phyloP scores from a whole-genome alignment of 2,113 vertebrate species.

The Anoplopoma fimbria region DNA sequence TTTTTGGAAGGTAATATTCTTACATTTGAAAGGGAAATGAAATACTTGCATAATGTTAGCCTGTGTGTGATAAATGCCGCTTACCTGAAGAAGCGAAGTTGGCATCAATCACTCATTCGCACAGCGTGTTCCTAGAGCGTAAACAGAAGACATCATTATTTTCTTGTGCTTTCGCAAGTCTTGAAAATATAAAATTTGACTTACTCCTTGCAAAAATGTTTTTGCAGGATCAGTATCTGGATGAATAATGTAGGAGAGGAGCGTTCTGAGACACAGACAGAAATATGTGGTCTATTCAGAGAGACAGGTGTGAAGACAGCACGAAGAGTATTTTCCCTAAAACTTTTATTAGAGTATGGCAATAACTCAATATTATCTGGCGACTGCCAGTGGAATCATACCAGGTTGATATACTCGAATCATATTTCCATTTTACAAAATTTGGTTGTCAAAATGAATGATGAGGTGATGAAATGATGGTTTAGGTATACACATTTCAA shows the following conservation, averaged over 20 bases:
- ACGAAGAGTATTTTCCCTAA: neutral
- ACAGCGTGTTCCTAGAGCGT: constrained; percentile 66
- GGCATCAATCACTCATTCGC: constrained; percentile 85
- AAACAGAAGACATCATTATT: constrained; percentile 6
- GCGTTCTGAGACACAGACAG: neutral
- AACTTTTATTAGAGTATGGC: neutral
- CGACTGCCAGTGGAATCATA: neutral
- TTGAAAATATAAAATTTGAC: neutral
- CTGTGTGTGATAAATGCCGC: neutral
- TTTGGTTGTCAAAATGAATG: neutral
- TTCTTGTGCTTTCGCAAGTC: neutral
- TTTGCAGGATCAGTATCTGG: neutral
- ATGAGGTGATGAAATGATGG: neutral
- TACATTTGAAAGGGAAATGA: constrained; percentile 1
- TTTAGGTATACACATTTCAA: neutral
- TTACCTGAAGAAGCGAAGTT: constrained; percentile 80
- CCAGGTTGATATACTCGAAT: neutral
- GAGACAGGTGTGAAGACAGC: neutral
- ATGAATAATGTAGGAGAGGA: neutral
- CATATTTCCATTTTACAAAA: neutral
- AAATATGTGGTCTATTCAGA: neutral
- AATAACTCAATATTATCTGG: neutral
- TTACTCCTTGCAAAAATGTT: neutral
- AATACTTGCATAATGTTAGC: neutral
- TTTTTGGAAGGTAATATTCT: constrained; percentile 19